Percentiles rank a stretch among this genome's conserved stretches.
Conservation (phyloP, 2,797 vertebrate genomes). For the Rhabdomys pumilio region DNA sequence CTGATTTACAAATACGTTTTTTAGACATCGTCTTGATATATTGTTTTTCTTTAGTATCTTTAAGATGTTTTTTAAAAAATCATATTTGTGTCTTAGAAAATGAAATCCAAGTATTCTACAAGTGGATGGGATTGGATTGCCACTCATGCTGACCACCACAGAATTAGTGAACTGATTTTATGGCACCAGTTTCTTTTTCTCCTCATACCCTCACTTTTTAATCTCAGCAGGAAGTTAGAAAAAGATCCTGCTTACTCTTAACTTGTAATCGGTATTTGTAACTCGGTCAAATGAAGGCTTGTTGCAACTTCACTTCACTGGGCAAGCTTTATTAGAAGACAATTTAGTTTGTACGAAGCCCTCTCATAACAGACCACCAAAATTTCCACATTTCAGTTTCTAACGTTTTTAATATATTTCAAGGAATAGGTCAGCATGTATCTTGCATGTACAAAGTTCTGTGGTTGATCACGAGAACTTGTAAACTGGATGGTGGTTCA, state of each 20-base stretch:
- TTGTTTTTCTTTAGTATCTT: background rate
- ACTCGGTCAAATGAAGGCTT: background rate
- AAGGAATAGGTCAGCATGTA: background rate
- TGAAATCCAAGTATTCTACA: background rate
- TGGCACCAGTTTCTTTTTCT: too few relatives aligned
- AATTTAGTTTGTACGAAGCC: background rate
- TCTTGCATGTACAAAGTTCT: background rate
- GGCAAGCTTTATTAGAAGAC: background rate
- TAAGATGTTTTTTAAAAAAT: background rate
- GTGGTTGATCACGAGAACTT: background rate
- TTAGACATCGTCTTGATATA: background rate
- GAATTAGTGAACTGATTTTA: background rate
- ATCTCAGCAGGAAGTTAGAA: background rate
- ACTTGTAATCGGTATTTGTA: background rate
- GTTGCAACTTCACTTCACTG: background rate
- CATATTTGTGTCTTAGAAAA: background rate
- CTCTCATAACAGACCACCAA: background rate
- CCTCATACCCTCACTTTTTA: background rate
- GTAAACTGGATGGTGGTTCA: background rate
- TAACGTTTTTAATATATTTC: background rate
- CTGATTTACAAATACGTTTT: background rate
- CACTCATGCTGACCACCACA: background rate
- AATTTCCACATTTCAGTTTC: background rate
- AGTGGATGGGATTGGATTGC: too few relatives aligned
- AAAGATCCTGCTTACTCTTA: background rate